Evolutionary conservation across 2,888 invertebrate genomes (phyloP).

Genomic region (Orthosia cruda): DNA sequence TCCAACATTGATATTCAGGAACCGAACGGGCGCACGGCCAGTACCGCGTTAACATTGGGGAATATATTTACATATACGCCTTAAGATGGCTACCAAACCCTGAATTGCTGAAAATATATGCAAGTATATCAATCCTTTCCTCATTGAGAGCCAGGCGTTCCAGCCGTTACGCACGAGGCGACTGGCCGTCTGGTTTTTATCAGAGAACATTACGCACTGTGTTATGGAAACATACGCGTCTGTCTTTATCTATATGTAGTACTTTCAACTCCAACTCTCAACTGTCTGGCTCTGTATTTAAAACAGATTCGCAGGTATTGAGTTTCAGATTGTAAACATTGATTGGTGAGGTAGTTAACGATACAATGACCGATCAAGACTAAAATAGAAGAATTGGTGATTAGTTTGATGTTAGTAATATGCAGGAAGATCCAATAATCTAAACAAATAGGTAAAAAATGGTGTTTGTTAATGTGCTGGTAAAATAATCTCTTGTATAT

Average conservation of each 20-base stretch:
- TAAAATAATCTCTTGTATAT: no score
- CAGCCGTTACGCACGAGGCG: slow-evolving; percentile 34
- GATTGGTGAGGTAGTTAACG: background rate
- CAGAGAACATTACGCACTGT: slow-evolving; percentile 34
- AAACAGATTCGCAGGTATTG: background rate
- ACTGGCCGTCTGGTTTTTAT: slow-evolving; percentile 54
- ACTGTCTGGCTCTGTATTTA: slow-evolving; percentile 4
- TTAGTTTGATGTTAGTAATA: background rate
- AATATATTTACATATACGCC: no score
- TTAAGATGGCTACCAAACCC: background rate
- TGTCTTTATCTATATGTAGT: slow-evolving; percentile 25
- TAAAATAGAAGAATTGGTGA: background rate
- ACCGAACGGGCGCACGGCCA: no score
- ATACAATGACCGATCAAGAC: no score
- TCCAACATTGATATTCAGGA: no score
- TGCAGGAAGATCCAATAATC: background rate
- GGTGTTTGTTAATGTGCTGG: no score
- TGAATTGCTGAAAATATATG: background rate
- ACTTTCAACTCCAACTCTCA: slow-evolving; percentile 24
- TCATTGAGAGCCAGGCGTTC: slow-evolving; percentile 26
- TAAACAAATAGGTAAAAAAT: no score
- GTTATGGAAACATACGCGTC: slow-evolving; percentile 19
- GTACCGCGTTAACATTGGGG: no score
- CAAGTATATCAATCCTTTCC: slow-evolving; percentile 12
- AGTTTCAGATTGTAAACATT: background rate